Evolutionary conservation across 2,888 invertebrate genomes (phyloP).

Genomic region (Nysson spinosus): DNA sequence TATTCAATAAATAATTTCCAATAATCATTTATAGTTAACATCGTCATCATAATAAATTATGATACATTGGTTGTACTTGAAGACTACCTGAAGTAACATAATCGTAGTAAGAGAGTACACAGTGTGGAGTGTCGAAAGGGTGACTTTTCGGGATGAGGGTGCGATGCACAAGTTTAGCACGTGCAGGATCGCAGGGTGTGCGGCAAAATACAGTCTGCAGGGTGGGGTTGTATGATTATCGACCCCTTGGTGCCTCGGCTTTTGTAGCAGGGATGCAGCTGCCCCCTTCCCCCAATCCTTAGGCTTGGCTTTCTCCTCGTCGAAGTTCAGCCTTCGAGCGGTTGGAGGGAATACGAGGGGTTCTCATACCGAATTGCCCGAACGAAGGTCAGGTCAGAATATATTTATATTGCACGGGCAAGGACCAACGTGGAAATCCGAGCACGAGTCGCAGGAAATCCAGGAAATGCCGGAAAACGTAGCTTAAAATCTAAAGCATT

Average conservation of each 20-base stretch:
- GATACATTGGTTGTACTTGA: no score
- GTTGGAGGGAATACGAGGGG: conserved; percentile 17
- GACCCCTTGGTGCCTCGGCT: conserved; percentile 49
- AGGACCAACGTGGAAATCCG: no score
- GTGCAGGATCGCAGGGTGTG: conserved; percentile 36
- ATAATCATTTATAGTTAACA: no score
- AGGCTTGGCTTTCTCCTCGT: conserved; percentile 43
- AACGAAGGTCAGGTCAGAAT: conserved; percentile 3
- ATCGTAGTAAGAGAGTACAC: no score
- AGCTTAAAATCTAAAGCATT: no score
- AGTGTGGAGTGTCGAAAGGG: no score
- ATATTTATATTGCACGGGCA: no score
- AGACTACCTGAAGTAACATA: no score
- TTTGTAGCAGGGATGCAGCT: conserved; percentile 58
- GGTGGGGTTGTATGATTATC: conserved; percentile 55
- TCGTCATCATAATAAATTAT: no score
- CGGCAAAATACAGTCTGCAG: conserved; percentile 35
- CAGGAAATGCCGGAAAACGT: no score
- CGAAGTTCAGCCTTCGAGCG: conserved; percentile 44
- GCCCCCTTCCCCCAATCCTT: conserved; percentile 36
- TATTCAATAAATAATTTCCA: no score
- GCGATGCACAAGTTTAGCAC: conserved; percentile 31
- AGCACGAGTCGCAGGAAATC: no score
- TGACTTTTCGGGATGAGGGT: neutral
- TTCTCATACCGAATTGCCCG: conserved; percentile 34